Conservation (phyloP, 2,113 vertebrate genomes). For the Dendropsophus ebraccatus region DNA sequence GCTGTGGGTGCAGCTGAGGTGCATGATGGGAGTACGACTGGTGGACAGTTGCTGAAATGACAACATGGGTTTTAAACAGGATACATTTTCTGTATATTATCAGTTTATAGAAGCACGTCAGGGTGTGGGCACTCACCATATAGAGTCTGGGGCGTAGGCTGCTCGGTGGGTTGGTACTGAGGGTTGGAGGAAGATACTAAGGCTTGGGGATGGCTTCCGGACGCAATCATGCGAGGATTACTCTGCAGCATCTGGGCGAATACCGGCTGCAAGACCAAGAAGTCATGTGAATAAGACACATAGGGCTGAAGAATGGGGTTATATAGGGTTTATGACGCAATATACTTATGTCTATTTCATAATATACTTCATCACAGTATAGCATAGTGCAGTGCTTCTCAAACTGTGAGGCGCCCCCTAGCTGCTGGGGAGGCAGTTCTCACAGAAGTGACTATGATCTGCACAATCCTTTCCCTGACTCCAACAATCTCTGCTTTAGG, state of each 20-base stretch:
- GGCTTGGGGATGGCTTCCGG: conserved; percentile 84
- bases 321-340: too few species aligned
- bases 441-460: too few species aligned
- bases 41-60: conserved; percentile 72
- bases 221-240: conserved; percentile 84
- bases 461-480: too few species aligned
- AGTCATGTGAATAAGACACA: background rate
- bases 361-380: too few species aligned
- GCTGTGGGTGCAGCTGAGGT: conserved; percentile 87
- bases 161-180: conserved; percentile 83
- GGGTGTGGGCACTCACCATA: conserved; percentile 76
- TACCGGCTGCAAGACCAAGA: conserved; percentile 59
- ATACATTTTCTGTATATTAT: too few species aligned
- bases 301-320: background rate
- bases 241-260: conserved; percentile 85
- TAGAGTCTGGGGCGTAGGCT: conserved; percentile 85
- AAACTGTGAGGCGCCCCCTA: too few species aligned
- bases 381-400: too few species aligned
- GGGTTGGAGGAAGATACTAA: conserved; percentile 84
- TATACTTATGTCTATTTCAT: too few species aligned
- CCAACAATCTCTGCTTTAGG: too few species aligned
- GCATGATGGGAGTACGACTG: conserved; percentile 89
- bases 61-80: conserved; percentile 29
- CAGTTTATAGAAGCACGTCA: too few species aligned
- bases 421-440: too few species aligned